A percentile compares a stretch with the other conserved stretches of the same genome.
Evolutionary conservation across 92 coral and sea anemone genomes (phyloP).

Genomic region (Phenganax stokvisi): DNA sequence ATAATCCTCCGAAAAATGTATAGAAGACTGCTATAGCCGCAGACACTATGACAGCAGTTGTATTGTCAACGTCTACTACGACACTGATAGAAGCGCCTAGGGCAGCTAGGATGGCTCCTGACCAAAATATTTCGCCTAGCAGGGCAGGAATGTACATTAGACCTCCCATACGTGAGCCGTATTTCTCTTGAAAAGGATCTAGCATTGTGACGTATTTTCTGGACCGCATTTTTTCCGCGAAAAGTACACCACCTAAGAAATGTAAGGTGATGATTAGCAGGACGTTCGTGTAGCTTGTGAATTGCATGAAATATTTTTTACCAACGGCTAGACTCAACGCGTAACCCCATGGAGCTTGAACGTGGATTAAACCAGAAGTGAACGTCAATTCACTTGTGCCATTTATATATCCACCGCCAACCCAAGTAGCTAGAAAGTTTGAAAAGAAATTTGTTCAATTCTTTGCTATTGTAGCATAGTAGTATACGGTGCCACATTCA

Average conservation of each 20-base stretch:
- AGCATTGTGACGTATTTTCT: conserved; percentile 45
- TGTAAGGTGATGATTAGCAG: not conserved
- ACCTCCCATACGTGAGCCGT: conserved; percentile 51
- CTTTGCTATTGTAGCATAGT: not conserved
- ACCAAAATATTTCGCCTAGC: conserved; percentile 51
- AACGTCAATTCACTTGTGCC: conserved; percentile 73
- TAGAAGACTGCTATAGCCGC: conserved; percentile 48
- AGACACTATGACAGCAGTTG: conserved; percentile 42
- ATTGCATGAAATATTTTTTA: conserved; percentile 30
- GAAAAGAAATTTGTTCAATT: not conserved
- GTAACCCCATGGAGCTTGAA: conserved; percentile 93
- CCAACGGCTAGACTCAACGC: conserved; percentile 67
- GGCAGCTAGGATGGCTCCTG: conserved; percentile 48
- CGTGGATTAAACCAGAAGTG: conserved; percentile 66
- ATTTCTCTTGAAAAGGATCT: conserved; percentile 51
- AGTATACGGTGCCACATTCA: not conserved
- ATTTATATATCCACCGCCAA: conserved; percentile 83
- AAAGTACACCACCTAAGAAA: conserved; percentile 44
- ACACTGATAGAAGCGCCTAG: conserved; percentile 52
- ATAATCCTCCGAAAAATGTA: conserved; percentile 51
- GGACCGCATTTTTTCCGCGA: conserved; percentile 51
- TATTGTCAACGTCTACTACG: conserved; percentile 42
- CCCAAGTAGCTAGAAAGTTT: conserved; percentile 67
- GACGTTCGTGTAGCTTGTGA: not conserved
- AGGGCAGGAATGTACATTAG: conserved; percentile 50